phyloP scores from a whole-genome alignment of 2,113 vertebrate species.

The Castor canadensis region DNA sequence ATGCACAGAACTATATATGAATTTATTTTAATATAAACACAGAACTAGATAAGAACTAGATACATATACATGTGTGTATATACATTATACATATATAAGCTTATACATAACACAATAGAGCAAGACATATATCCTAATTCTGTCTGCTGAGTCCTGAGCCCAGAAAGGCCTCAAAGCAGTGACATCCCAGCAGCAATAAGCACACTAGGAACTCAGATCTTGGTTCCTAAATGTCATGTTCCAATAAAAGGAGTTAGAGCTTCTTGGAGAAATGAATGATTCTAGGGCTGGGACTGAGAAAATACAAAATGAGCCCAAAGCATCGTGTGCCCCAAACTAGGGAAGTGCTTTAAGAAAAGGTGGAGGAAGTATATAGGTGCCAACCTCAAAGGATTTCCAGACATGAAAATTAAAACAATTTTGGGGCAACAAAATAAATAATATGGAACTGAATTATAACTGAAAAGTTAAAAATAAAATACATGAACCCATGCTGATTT shows the following conservation, averaged over 20 bases:
- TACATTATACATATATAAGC: neutral
- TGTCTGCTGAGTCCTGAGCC: neutral
- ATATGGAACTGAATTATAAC: no score
- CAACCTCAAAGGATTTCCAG: no score
- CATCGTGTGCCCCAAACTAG: neutral
- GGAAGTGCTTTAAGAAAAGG: neutral
- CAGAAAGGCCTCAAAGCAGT: neutral
- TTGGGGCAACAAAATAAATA: no score
- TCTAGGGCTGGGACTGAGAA: neutral
- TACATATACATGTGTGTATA: no score
- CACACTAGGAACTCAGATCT: neutral
- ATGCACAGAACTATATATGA: neutral
- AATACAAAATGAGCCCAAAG: neutral
- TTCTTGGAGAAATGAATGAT: neutral
- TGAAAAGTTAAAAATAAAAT: no score
- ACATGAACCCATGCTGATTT: no score
- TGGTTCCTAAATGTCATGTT: neutral
- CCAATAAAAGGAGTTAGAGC: neutral
- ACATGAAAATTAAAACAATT: no score
- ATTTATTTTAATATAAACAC: no score
- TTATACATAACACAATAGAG: no score
- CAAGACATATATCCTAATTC: neutral
- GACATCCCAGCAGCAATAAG: neutral
- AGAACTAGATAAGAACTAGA: neutral
- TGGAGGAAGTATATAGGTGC: no score